These are phyloP conservation scores for Triplophysa siluroides DNA, from an alignment of 2,113 vertebrate genomes.

Conservation along the genomic window DNA sequence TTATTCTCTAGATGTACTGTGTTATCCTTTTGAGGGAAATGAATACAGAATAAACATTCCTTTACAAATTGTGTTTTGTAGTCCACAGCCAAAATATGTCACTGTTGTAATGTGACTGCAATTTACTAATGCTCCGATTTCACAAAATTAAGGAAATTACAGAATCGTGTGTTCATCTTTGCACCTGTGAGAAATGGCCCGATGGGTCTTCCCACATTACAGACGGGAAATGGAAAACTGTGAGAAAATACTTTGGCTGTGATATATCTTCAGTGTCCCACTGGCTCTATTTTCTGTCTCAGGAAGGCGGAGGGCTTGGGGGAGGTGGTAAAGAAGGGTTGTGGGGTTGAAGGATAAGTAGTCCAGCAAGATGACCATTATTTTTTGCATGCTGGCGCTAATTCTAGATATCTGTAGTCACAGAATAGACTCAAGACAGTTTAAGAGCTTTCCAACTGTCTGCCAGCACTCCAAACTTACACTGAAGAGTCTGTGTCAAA, in stretches of 20 bases:
- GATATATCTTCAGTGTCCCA: constrained; percentile 26
- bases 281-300: neutral
- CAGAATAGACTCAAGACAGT: constrained; percentile 24
- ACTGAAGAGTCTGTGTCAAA: neutral
- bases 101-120: constrained; percentile 17
- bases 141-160: constrained; percentile 21
- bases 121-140: constrained; percentile 21
- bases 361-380: constrained; percentile 9
- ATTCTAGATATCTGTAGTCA: constrained; percentile 18
- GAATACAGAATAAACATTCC: constrained; percentile 23
- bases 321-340: constrained; percentile 26
- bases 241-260: constrained; percentile 32
- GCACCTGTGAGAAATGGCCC: constrained; percentile 33
- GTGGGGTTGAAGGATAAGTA: constrained; percentile 35
- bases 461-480: constrained; percentile 27
- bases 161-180: constrained; percentile 17
- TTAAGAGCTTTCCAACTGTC: constrained; percentile 36
- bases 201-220: constrained; percentile 23
- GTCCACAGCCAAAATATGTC: constrained; percentile 11
- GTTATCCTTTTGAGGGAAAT: neutral
- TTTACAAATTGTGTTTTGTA: constrained; percentile 6
- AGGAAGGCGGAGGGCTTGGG: constrained; percentile 12
- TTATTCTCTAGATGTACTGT: neutral
- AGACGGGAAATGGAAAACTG: constrained; percentile 9
- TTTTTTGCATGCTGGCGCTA: constrained; percentile 31